Percentiles rank a stretch among this genome's conserved stretches.
Evolutionary conservation across 2,797 vertebrate genomes (phyloP).

Genomic region (Distichodus sexfasciatus): DNA sequence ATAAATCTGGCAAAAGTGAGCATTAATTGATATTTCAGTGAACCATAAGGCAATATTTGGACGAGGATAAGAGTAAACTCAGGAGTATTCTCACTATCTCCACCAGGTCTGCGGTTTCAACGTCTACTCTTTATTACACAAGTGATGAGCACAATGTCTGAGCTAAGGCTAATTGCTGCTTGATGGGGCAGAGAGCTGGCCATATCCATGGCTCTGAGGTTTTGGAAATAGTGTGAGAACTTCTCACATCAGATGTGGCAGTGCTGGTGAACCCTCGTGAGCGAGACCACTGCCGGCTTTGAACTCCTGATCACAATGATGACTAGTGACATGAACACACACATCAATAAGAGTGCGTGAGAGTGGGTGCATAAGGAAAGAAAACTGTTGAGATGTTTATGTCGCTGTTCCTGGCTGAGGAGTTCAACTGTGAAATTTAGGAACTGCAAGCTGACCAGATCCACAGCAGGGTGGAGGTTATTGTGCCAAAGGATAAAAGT

Average conservation of each 20-base stretch:
- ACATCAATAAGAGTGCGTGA: not conserved
- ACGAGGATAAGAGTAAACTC: not conserved
- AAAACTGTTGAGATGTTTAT: slow-evolving; percentile 11
- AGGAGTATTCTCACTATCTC: slow-evolving; percentile 4
- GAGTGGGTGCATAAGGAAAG: not conserved
- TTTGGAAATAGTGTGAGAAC: slow-evolving; percentile 4
- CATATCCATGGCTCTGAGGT: slow-evolving; percentile 16
- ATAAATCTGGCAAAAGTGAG: slow-evolving; percentile 12
- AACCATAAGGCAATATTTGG: slow-evolving; percentile 6
- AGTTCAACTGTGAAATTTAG: slow-evolving; percentile 1
- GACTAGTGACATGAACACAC: slow-evolving; percentile 19
- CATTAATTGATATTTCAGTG: slow-evolving; percentile 24
- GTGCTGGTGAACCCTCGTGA: not conserved
- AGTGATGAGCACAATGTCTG: slow-evolving; percentile 25
- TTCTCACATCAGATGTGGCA: slow-evolving; percentile 25
- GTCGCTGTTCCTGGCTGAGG: not conserved
- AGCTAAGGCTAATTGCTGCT: slow-evolving; percentile 31
- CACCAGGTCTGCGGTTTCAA: not conserved
- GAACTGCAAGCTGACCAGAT: slow-evolving; percentile 15
- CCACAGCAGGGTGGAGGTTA: not conserved
- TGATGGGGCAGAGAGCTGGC: slow-evolving; percentile 32
- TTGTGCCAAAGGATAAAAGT: not conserved
- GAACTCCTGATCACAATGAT: slow-evolving; percentile 8
- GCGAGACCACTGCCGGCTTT: slow-evolving; percentile 1
- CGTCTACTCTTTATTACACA: slow-evolving; percentile 14